Conservation (phyloP, 2,113 vertebrate genomes). For the Tylochromis polylepis region DNA sequence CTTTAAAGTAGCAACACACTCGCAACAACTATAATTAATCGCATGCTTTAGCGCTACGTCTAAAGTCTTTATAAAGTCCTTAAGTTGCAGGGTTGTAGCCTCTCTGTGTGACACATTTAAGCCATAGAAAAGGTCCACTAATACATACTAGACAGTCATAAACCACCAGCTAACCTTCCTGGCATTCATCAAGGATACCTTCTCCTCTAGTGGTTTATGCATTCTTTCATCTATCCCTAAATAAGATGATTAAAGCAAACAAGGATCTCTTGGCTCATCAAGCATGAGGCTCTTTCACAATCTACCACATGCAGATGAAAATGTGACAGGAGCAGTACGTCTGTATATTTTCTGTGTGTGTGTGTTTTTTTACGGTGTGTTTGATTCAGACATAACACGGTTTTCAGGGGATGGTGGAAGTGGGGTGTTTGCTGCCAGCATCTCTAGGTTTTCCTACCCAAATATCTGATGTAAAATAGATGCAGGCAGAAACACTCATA, state of each 20-base stretch:
- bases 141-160: background rate
- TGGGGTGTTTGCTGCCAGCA: background rate
- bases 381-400: background rate
- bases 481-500: background rate
- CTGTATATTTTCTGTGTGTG: background rate
- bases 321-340: background rate
- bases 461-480: background rate
- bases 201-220: background rate
- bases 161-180: background rate
- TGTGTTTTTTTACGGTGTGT: background rate
- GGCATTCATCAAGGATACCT: background rate
- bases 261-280: background rate
- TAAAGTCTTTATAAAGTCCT: background rate
- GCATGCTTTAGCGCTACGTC: background rate
- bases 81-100: background rate
- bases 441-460: background rate
- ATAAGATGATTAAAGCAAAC: conserved; percentile 19
- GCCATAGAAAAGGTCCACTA: background rate
- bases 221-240: background rate
- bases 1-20: background rate
- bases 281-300: background rate
- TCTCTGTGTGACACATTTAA: background rate
- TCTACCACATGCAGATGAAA: background rate
- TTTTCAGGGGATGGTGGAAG: background rate
- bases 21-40: background rate